A percentile compares a stretch with the other conserved stretches of the same genome.
phyloP scores from a whole-genome alignment of 1,140 invertebrate genomes.

The Anagrus nilaparvatae region DNA sequence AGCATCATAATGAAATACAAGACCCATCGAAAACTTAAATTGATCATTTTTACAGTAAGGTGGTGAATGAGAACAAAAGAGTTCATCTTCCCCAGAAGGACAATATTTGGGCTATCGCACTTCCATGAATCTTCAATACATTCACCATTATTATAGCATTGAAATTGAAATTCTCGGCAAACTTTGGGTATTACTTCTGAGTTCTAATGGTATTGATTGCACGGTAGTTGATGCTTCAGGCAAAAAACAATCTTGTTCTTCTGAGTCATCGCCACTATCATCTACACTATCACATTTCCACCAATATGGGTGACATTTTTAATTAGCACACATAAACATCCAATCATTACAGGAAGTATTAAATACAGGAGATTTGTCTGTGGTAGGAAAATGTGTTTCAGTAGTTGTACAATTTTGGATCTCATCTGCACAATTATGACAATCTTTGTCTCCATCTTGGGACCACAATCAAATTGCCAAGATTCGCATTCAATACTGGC shows the following conservation, averaged over 20 bases:
- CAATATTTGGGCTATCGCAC: conserved; percentile 74
- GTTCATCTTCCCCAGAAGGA: conserved; percentile 63
- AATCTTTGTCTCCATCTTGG: conserved; percentile 65
- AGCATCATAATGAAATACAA: conserved; percentile 56
- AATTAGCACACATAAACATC: conserved; percentile 65
- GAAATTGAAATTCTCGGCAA: conserved; percentile 59
- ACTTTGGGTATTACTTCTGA: conserved; percentile 27
- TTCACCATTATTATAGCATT: conserved; percentile 57
- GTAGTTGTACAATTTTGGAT: conserved; percentile 46
- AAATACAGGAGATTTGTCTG: conserved; percentile 28
- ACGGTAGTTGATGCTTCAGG: conserved; percentile 12
- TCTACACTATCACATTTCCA: conserved; percentile 64
- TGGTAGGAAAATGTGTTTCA: conserved; percentile 20
- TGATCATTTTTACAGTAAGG: conserved; percentile 44
- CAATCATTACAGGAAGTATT: conserved; percentile 54
- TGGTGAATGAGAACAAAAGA: conserved; percentile 12
- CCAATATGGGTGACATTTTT: conserved; percentile 74
- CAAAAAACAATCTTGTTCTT: conserved; percentile 58
- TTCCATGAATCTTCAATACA: conserved; percentile 68
- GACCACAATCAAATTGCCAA: conserved; percentile 49
- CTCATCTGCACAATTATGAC: conserved; percentile 59
- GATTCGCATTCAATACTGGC: conserved; percentile 33
- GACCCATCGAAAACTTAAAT: conserved; percentile 64
- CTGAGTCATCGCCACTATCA: conserved; percentile 70
- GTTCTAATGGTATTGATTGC: too few relatives aligned